Percentiles rank a stretch among this genome's conserved stretches.
These are phyloP conservation scores for Didymodactylos carnosus DNA, from an alignment of 2,888 invertebrate species.

Conservation along the genomic window DNA sequence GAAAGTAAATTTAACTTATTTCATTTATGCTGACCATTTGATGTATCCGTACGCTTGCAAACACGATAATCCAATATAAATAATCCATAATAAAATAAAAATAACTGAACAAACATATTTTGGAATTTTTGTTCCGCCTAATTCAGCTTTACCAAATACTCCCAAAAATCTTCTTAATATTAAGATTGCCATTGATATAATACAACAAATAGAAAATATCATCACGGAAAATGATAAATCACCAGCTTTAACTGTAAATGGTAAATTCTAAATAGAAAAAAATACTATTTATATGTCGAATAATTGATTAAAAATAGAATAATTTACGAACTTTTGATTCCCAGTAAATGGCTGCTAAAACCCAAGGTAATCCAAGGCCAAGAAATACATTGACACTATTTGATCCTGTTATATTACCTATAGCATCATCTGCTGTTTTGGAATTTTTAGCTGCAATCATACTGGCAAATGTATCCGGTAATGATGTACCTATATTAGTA, in stretches of 20 bases:
- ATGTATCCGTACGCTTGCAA: constrained; percentile 17
- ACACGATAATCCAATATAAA: constrained; percentile 17
- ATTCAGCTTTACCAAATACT: constrained; percentile 39
- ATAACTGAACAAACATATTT: constrained; percentile 15
- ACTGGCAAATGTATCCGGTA: constrained; percentile 44
- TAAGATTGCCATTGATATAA: constrained; percentile 36
- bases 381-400: constrained; percentile 47
- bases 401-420: constrained; percentile 46
- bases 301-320: constrained; percentile 11
- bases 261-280: constrained; percentile 18
- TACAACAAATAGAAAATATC: constrained; percentile 39
- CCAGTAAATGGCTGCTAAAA: constrained; percentile 41
- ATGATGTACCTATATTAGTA: constrained; percentile 42
- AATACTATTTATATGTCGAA: not conserved
- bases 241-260: constrained; percentile 25
- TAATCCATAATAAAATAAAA: constrained; percentile 16
- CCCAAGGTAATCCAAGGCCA: constrained; percentile 44
- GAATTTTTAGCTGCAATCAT: constrained; percentile 41
- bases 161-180: constrained; percentile 35
- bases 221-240: constrained; percentile 37
- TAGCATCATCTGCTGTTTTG: constrained; percentile 42
- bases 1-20: no score
- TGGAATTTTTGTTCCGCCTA: constrained; percentile 20
- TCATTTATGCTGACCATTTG: no score
- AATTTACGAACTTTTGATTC: constrained; percentile 23